A percentile compares a stretch with the other conserved stretches of the same genome.
Conservation (phyloP, 1,140 invertebrate species). For the Oncopodura yosiiana region DNA sequence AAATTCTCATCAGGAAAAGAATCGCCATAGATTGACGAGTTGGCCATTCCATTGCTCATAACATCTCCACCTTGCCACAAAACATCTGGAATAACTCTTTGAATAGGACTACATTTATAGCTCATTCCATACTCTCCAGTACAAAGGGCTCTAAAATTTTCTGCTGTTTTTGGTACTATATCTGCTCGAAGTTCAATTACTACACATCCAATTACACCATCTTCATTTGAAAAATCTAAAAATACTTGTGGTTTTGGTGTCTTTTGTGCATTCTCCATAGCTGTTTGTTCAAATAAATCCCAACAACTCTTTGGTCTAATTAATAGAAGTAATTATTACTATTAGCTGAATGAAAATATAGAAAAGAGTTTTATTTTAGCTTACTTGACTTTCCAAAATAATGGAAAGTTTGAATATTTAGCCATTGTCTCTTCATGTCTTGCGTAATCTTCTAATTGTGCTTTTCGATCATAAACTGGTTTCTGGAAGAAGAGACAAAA, state of each 20-base stretch:
- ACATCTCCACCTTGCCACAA: conserved; percentile 96
- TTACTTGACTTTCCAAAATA: conserved; percentile 26
- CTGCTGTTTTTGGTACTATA: conserved; percentile 88
- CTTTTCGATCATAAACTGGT: conserved; percentile 8
- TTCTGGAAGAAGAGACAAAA: conserved; percentile 6
- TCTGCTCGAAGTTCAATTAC: conserved; percentile 79
- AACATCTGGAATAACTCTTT: conserved; percentile 87
- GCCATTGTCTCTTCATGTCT: conserved; percentile 19
- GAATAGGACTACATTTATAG: conserved; percentile 78
- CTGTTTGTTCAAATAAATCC: conserved; percentile 4
- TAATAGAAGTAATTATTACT: too few species aligned
- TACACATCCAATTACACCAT: conserved; percentile 65
- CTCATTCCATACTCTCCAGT: conserved; percentile 92
- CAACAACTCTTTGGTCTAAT: too few species aligned
- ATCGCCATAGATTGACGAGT: conserved; percentile 89
- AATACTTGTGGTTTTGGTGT: conserved; percentile 15
- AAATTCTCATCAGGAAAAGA: conserved; percentile 97
- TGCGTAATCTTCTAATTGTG: conserved; percentile 23
- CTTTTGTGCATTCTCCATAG: conserved; percentile 6
- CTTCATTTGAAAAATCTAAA: conserved; percentile 36
- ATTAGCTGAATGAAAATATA: too few species aligned
- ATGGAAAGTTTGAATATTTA: conserved; percentile 15
- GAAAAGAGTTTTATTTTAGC: neutral
- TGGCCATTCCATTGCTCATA: conserved; percentile 64
- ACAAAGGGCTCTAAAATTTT: conserved; percentile 87